Conservation (phyloP, 2,888 invertebrate genomes). For the Latrodectus hesperus region DNA sequence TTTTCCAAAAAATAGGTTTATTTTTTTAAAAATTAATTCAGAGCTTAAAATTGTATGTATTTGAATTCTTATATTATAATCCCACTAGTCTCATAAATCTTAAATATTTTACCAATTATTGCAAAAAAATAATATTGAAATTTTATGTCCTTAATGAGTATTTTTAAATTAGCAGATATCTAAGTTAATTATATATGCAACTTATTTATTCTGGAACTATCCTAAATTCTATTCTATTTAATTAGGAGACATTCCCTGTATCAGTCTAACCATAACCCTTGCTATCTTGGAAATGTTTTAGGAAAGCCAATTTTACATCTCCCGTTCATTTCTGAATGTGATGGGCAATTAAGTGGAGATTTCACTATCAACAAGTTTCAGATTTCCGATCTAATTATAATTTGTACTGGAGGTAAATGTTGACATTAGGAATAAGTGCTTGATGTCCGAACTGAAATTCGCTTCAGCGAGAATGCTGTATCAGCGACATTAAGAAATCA, state of each 20-base stretch:
- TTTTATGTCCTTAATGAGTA: too few relatives aligned
- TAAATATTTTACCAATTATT: too few relatives aligned
- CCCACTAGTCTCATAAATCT: too few relatives aligned
- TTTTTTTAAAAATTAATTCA: too few relatives aligned
- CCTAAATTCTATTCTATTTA: background rate
- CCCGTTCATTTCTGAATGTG: slow-evolving; percentile 54
- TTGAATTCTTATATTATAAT: too few relatives aligned
- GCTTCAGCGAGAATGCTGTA: slow-evolving; percentile 13
- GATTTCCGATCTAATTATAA: slow-evolving; percentile 66
- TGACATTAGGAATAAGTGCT: slow-evolving; percentile 2
- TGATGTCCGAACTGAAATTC: slow-evolving; percentile 11
- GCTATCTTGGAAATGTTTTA: slow-evolving; percentile 56
- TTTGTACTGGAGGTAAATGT: slow-evolving; percentile 12
- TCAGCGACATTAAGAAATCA: slow-evolving; percentile 48
- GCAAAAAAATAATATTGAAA: too few relatives aligned
- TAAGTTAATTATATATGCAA: too few relatives aligned
- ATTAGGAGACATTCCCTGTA: slow-evolving; percentile 32
- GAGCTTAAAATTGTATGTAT: too few relatives aligned
- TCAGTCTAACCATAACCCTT: slow-evolving; percentile 42
- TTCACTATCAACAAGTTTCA: slow-evolving; percentile 63
- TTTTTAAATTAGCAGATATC: too few relatives aligned
- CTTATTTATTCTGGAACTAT: too few relatives aligned
- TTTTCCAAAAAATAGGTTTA: too few relatives aligned
- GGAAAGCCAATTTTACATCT: slow-evolving; percentile 30
- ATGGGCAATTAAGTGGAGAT: slow-evolving; percentile 55